Evolutionary conservation across 2,113 vertebrate genomes (phyloP).

Genomic region (Antechinus stuartii): DNA sequence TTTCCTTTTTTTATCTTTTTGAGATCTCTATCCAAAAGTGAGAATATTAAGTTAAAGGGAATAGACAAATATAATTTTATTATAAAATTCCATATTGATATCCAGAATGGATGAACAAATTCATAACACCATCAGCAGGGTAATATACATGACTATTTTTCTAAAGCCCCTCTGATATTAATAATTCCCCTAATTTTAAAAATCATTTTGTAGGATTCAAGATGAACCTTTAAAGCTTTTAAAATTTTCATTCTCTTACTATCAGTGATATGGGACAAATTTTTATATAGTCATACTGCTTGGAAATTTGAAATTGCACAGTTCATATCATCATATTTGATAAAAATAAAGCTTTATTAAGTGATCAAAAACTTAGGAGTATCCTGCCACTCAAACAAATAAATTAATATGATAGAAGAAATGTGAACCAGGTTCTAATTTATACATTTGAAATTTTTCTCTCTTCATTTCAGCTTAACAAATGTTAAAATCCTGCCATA

Average conservation of each 20-base stretch:
- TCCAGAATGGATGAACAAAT: neutral
- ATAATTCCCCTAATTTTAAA: neutral
- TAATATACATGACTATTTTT: neutral
- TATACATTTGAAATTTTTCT: neutral
- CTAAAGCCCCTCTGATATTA: neutral
- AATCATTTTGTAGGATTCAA: neutral
- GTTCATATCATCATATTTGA: neutral
- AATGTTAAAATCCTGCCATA: neutral
- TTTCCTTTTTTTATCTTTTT: neutral
- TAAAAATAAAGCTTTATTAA: neutral
- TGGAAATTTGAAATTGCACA: neutral
- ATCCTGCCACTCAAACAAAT: neutral
- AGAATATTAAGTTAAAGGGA: neutral
- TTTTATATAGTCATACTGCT: neutral
- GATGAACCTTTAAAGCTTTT: neutral
- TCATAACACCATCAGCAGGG: neutral
- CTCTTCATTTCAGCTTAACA: neutral
- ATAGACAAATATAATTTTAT: neutral
- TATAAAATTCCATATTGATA: neutral
- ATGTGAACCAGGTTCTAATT: neutral
- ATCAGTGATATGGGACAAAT: neutral
- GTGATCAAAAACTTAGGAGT: neutral
- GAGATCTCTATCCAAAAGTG: neutral
- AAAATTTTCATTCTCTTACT: neutral
- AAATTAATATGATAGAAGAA: neutral